phyloP scores from a whole-genome alignment of 2,888 invertebrate species.

The Ectemnius continuus region DNA sequence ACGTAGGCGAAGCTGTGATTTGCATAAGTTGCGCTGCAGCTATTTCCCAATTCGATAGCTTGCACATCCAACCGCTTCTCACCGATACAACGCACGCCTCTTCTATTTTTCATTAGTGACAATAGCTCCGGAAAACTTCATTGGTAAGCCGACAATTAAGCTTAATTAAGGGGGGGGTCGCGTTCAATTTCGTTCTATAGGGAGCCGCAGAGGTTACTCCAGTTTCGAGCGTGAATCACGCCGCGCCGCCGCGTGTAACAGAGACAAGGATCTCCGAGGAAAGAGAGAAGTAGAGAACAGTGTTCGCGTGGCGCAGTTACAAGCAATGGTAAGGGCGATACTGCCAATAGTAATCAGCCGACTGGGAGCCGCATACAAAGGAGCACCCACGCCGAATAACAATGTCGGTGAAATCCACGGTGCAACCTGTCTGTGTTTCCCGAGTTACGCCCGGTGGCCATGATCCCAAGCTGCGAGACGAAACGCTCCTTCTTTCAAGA shows the following conservation, averaged over 20 bases:
- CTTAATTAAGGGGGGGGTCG: too few relatives aligned
- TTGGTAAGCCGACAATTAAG: slow-evolving; percentile 31
- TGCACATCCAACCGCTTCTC: neutral
- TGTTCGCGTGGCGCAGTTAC: too few relatives aligned
- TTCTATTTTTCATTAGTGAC: neutral
- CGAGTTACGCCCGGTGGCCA: too few relatives aligned
- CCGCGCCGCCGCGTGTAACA: too few relatives aligned
- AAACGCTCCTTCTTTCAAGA: neutral
- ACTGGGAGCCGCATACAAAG: neutral
- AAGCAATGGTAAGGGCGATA: neutral
- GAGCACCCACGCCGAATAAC: neutral
- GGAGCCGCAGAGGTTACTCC: too few relatives aligned
- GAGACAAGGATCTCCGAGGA: too few relatives aligned
- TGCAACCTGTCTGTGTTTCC: too few relatives aligned
- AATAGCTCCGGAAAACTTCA: neutral
- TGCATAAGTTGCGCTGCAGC: slow-evolving; percentile 18
- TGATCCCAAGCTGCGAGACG: too few relatives aligned
- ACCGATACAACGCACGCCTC: neutral
- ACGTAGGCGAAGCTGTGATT: slow-evolving; percentile 14
- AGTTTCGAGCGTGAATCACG: too few relatives aligned
- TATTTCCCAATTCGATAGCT: slow-evolving; percentile 6
- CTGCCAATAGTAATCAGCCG: slow-evolving; percentile 8
- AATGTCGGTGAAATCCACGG: neutral
- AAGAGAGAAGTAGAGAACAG: too few relatives aligned
- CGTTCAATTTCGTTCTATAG: too few relatives aligned